phyloP scores from a whole-genome alignment of 1,140 invertebrate species.

The Drosophila pseudoobscura region DNA sequence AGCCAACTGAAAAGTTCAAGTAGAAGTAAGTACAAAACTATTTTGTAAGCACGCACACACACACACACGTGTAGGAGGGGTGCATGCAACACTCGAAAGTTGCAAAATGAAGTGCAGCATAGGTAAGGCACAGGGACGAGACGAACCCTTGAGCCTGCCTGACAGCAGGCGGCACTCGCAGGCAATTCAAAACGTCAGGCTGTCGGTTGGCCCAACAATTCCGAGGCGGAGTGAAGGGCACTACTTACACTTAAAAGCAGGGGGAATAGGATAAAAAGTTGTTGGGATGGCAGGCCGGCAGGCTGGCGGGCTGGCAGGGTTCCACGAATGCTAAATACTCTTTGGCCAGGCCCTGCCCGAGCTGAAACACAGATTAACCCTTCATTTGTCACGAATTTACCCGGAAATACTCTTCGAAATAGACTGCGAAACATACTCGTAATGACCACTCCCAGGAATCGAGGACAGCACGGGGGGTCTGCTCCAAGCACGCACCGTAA shows the following conservation, averaged over 20 bases:
- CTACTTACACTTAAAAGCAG: neutral
- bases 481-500: too few species aligned
- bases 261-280: slow-evolving; percentile 1
- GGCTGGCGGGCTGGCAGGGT: too few species aligned
- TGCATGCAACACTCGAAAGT: slow-evolving; percentile 67
- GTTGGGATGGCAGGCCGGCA: neutral
- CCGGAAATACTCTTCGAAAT: too few species aligned
- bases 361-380: too few species aligned
- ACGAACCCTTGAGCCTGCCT: slow-evolving; percentile 50
- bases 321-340: neutral
- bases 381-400: too few species aligned
- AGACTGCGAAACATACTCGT: too few species aligned
- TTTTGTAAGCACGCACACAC: slow-evolving; percentile 70
- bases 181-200: slow-evolving; percentile 68
- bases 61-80: slow-evolving; percentile 19
- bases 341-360: neutral
- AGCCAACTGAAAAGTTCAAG: slow-evolving; percentile 73
- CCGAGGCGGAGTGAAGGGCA: neutral
- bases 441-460: too few species aligned
- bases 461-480: too few species aligned
- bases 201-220: slow-evolving; percentile 15
- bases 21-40: slow-evolving; percentile 80
- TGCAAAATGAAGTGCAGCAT: slow-evolving; percentile 72
- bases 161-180: slow-evolving; percentile 64
- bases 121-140: slow-evolving; percentile 43